Percentiles rank a stretch among this genome's conserved stretches.
Evolutionary conservation across 2,888 invertebrate species (phyloP).

Genomic region (Gisinianus flammeolus): DNA sequence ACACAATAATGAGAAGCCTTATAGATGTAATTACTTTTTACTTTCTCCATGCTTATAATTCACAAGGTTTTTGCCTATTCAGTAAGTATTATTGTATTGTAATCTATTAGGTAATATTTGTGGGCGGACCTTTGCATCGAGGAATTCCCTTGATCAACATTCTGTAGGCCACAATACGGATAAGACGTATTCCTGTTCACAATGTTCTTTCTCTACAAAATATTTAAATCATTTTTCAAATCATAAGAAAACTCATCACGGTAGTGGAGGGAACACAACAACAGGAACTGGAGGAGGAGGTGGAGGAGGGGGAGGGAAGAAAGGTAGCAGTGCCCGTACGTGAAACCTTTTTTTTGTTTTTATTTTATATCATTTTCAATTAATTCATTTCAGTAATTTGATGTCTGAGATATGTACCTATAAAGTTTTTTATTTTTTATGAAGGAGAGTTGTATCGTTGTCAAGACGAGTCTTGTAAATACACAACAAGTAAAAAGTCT

Average conservation of each 20-base stretch:
- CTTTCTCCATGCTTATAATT: not conserved
- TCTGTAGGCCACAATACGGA: conserved; percentile 66
- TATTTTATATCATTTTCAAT: conserved; percentile 11
- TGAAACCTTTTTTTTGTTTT: conserved; percentile 28
- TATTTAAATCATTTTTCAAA: conserved; percentile 71
- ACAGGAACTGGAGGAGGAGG: not conserved
- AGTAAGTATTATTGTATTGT: not conserved
- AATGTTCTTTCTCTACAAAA: conserved; percentile 73
- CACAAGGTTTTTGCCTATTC: not conserved
- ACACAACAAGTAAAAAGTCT: conserved; percentile 70
- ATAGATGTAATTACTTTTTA: conserved; percentile 48
- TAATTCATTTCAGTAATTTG: not conserved
- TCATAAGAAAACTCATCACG: conserved; percentile 71
- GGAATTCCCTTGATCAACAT: conserved; percentile 64
- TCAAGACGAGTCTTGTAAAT: conserved; percentile 69
- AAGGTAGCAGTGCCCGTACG: conserved; percentile 22
- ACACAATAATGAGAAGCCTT: conserved; percentile 58
- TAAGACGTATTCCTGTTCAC: conserved; percentile 70
- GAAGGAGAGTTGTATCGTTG: conserved; percentile 62
- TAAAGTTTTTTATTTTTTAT: conserved; percentile 1
- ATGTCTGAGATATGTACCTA: too few relatives aligned
- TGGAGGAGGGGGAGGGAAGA: conserved; percentile 19
- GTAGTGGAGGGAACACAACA: not conserved
- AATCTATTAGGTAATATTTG: conserved; percentile 19
- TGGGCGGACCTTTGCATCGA: conserved; percentile 21